A percentile compares a stretch with the other conserved stretches of the same genome.
These are phyloP conservation scores for Brachypalpus laphriformis DNA, from an alignment of 2,888 invertebrate genomes.

Conservation along the genomic window DNA sequence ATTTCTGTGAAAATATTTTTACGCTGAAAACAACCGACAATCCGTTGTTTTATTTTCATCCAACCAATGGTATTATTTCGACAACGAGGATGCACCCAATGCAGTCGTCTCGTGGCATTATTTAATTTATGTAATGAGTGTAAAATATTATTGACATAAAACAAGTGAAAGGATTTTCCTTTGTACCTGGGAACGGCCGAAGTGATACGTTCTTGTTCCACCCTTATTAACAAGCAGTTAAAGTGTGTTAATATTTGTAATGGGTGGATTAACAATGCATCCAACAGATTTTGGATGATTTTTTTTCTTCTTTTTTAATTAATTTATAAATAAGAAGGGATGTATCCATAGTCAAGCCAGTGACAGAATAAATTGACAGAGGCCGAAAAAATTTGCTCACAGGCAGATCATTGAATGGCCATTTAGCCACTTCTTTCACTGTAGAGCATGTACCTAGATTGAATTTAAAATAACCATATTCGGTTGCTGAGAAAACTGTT, in stretches of 20 bases:
- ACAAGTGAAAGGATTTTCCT: neutral
- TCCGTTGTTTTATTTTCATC: neutral
- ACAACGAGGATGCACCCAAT: neutral
- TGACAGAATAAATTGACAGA: too few species aligned
- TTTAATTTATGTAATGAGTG: neutral
- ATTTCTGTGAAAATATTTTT: constrained; percentile 26
- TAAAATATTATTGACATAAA: neutral
- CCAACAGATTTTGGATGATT: neutral
- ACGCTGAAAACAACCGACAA: constrained; percentile 8
- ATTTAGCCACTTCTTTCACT: too few species aligned
- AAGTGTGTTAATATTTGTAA: neutral
- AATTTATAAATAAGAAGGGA: too few species aligned
- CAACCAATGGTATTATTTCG: neutral
- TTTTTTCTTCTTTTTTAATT: too few species aligned
- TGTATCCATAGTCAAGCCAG: too few species aligned
- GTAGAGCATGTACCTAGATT: too few species aligned
- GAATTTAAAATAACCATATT: too few species aligned
- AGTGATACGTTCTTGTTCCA: neutral
- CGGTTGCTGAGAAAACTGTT: too few species aligned
- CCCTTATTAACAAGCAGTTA: neutral
- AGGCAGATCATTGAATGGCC: too few species aligned
- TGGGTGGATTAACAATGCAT: neutral
- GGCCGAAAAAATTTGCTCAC: too few species aligned
- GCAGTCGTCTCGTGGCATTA: neutral
- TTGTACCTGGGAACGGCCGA: neutral